Evolutionary conservation across 2,113 vertebrate genomes (phyloP).

Genomic region (Nothobranchius kuhntae): DNA sequence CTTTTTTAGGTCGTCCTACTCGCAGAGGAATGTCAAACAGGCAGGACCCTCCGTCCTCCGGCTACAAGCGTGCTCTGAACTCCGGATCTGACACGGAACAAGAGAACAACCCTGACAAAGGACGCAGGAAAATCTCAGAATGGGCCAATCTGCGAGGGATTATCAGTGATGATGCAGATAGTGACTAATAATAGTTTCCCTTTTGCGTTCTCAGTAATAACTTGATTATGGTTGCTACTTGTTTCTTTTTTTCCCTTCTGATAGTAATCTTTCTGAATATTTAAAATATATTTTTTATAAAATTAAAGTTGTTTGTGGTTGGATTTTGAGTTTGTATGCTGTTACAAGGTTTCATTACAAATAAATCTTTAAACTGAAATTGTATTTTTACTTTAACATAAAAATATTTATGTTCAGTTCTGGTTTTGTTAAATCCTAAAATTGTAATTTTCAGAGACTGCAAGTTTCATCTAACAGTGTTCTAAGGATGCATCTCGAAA

Average conservation of each 20-base stretch:
- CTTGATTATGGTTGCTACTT: background rate
- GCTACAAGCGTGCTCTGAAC: slow-evolving; percentile 52
- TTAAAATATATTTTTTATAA: background rate
- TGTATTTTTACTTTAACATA: too few species aligned
- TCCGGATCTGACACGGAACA: slow-evolving; percentile 70
- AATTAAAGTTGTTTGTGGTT: background rate
- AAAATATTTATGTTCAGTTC: too few species aligned
- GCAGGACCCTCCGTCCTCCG: slow-evolving; percentile 23
- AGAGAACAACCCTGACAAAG: slow-evolving; percentile 19
- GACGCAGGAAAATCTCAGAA: slow-evolving; percentile 44
- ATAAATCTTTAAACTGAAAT: too few species aligned
- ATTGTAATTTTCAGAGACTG: too few species aligned
- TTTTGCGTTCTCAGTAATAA: background rate
- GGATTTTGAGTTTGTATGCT: too few species aligned
- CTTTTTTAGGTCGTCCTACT: slow-evolving; percentile 73
- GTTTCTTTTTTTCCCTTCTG: background rate
- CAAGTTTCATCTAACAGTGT: too few species aligned
- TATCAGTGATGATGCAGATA: slow-evolving; percentile 86
- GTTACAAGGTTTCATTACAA: too few species aligned
- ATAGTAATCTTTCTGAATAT: background rate
- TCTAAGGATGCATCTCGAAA: too few species aligned
- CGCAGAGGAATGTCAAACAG: slow-evolving; percentile 46
- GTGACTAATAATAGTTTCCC: slow-evolving; percentile 66
- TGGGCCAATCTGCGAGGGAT: slow-evolving; percentile 82
- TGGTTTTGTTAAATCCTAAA: too few species aligned